These are phyloP conservation scores for Hylaeus volcanicus DNA, from an alignment of 1,140 invertebrate species.

Conservation along the genomic window DNA sequence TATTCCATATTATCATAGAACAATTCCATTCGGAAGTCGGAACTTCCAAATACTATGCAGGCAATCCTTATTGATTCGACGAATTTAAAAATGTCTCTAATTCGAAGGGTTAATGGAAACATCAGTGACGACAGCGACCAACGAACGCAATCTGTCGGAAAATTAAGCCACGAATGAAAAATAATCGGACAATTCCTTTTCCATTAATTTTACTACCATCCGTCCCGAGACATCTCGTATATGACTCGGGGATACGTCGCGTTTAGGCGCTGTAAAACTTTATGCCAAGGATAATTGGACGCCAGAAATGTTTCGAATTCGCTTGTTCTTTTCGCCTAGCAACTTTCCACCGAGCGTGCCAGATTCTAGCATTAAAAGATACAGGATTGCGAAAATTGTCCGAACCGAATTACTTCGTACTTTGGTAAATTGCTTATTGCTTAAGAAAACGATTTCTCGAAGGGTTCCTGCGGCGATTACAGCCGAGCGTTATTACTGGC, in stretches of 20 bases:
- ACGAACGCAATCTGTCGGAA: no score
- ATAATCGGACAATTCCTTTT: no score
- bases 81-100: no score
- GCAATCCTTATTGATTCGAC: no score
- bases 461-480: constrained; percentile 30
- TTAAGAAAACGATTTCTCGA: constrained; percentile 48
- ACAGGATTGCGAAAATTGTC: constrained; percentile 44
- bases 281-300: not conserved
- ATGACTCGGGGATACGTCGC: constrained; percentile 55
- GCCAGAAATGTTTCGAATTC: not conserved
- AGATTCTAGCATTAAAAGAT: constrained; percentile 49
- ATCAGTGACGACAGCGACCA: no score
- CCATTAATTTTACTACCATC: no score
- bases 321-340: not conserved
- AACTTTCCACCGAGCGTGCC: constrained; percentile 15
- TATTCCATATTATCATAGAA: no score
- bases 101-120: no score
- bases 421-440: constrained; percentile 56
- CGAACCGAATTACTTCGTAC: constrained; percentile 51
- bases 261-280: not conserved
- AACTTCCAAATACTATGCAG: no score
- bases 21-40: no score
- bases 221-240: not conserved
- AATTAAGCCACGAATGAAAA: no score
- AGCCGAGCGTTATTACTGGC: constrained; percentile 30